Percentiles rank a stretch among this genome's conserved stretches.
These are phyloP conservation scores for Globodera rostochiensis DNA, from an alignment of 1,140 invertebrate genomes.

Conservation along the genomic window DNA sequence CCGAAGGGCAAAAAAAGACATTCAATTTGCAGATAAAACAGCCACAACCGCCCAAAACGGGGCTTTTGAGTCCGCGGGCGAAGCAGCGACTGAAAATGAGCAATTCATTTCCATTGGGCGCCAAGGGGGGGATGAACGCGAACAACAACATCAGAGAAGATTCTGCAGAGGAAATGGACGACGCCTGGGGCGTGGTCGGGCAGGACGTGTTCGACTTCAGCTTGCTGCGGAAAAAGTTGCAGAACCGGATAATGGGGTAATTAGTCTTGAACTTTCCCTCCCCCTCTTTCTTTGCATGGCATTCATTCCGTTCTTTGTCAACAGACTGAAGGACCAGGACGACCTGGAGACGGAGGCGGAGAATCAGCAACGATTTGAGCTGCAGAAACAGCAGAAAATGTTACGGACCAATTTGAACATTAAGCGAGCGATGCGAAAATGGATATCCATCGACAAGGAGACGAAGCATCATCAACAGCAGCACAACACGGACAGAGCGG, in stretches of 20 bases:
- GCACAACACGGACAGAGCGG: neutral
- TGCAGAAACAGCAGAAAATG: slow-evolving; percentile 22
- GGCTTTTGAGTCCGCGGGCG: neutral
- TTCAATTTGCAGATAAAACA: neutral
- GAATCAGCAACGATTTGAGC: slow-evolving; percentile 28
- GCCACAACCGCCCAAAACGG: neutral
- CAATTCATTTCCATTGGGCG: neutral
- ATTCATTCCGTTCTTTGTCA: neutral
- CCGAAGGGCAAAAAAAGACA: too few species aligned
- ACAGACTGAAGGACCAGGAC: slow-evolving; percentile 37
- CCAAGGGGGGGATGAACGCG: too few species aligned
- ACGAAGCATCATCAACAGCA: slow-evolving; percentile 2
- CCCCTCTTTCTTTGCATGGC: neutral
- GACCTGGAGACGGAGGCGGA: slow-evolving; percentile 38
- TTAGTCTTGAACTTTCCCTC: neutral
- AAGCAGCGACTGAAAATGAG: neutral
- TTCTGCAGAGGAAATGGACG: slow-evolving; percentile 30
- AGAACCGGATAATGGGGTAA: slow-evolving; percentile 37
- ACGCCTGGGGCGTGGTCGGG: slow-evolving; percentile 8
- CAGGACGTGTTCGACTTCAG: slow-evolving; percentile 50
- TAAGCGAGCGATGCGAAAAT: slow-evolving; percentile 49
- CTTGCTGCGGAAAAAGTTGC: slow-evolving; percentile 36
- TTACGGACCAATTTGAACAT: slow-evolving; percentile 40
- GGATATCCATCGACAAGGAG: slow-evolving; percentile 42
- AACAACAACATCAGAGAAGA: neutral